phyloP scores from a whole-genome alignment of 2,888 invertebrate species.

The Fabriciana adippe region DNA sequence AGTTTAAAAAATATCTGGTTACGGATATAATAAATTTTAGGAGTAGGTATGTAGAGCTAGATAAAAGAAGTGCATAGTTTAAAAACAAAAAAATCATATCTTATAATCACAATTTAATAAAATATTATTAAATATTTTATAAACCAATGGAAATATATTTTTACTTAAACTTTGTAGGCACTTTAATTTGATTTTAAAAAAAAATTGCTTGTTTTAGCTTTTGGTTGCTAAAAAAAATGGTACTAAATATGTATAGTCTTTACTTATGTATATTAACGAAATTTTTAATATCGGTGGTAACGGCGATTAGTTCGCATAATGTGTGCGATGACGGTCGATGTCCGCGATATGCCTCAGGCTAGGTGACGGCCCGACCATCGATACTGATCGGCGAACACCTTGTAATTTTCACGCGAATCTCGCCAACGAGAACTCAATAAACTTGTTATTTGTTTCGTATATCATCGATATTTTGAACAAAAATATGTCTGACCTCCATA shows the following conservation, averaged over 20 bases:
- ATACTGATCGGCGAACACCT: slow-evolving; percentile 62
- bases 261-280: slow-evolving; percentile 6
- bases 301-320: slow-evolving; percentile 66
- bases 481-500: slow-evolving; percentile 65
- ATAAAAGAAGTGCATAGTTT: no score
- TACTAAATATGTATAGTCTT: no score
- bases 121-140: no score
- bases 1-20: no score
- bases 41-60: no score
- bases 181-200: no score
- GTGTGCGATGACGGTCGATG: slow-evolving; percentile 58
- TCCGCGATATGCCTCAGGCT: slow-evolving; percentile 68
- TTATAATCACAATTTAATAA: no score
- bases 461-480: slow-evolving; percentile 33
- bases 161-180: no score
- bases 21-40: neutral
- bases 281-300: slow-evolving; percentile 52
- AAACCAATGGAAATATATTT: no score
- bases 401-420: slow-evolving; percentile 58
- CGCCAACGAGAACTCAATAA: slow-evolving; percentile 30
- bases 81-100: no score
- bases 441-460: slow-evolving; percentile 31
- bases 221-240: no score
- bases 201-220: no score
- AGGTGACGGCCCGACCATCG: slow-evolving; percentile 65